Base-by-base conservation (phyloP, 2,888 invertebrate species). In the Phymatocera aterrima region DNA sequence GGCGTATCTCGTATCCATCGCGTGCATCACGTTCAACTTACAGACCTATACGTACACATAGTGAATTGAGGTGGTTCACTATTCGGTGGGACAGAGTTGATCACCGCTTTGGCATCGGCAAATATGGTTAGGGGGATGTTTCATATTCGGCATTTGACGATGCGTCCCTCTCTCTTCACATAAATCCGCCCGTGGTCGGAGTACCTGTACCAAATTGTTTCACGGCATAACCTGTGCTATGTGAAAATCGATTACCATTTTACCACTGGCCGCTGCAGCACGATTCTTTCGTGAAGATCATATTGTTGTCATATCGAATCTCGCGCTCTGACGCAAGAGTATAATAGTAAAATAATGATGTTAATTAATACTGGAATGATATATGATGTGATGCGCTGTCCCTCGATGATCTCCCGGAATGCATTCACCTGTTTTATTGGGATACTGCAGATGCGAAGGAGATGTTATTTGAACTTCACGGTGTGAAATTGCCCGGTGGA, bases 91-190 rank as follows among this genome's bases (percentile, higher is more conserved):
- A 43, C 43, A 46, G 24, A 28, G 24, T 68, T 68, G 68, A 68
- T 68, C 68, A 68, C 68, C 68, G 68, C 46, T 68, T 68, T 46
- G n/a, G 28, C 68, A 34, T 68, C 28, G 43, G 68, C 46, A 68
- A 68, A 68, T 68, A 68, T 40, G 5, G 68, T 34, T 24, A 24
- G 68, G 68, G 24, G 68, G 68, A 68, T 68, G 28, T 46, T 68
- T 68, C n/a, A 24, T 24, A 68, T 68, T 43, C 46, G 46, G 46
- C 46, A 68, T 68, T 68, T 34, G 68, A 40, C 15, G 43, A 68
- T n/a, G n/a, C 68, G 43, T 68, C 28, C 46, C 68, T 34, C 40
- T 18, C 5, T 37, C 5, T 68, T 1, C 12, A 43, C 5, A 37
- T 34, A 18, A n/a, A 31, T 6, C 3, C 3, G 12, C 21, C 1